These are phyloP conservation scores for Cherax quadricarinatus DNA, from an alignment of 1,140 invertebrate species.

Conservation along the genomic window DNA sequence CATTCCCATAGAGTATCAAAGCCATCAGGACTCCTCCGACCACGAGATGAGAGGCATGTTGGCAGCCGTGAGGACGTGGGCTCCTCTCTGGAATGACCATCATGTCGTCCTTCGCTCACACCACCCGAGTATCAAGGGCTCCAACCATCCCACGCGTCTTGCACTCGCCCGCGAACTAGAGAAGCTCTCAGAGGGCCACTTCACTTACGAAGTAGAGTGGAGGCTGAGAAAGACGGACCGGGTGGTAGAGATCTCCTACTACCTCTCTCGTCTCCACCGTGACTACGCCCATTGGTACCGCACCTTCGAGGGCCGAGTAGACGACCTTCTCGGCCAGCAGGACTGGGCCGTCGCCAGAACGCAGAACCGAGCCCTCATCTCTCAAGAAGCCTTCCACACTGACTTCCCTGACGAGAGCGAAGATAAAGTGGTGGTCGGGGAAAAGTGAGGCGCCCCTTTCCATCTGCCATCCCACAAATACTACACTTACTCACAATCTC, in stretches of 20 bases:
- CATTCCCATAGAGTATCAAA: constrained; percentile 67
- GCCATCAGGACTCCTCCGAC: constrained; percentile 60
- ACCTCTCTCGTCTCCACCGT: constrained; percentile 49
- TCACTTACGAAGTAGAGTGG: constrained; percentile 69
- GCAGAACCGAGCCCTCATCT: constrained; percentile 29
- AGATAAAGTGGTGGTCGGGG: neutral
- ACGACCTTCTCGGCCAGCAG: constrained; percentile 57
- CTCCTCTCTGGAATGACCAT: constrained; percentile 62
- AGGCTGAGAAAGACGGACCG: constrained; percentile 62
- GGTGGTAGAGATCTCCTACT: constrained; percentile 56
- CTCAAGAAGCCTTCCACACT: constrained; percentile 52
- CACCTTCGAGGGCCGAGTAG: constrained; percentile 63
- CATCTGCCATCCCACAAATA: neutral
- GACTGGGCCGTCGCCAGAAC: constrained; percentile 25
- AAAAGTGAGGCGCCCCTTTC: constrained; percentile 8
- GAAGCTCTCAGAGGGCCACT: constrained; percentile 40
- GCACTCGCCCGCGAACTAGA: constrained; percentile 60
- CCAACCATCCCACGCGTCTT: constrained; percentile 59
- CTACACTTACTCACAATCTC: neutral
- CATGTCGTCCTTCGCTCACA: constrained; percentile 64
- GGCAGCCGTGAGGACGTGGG: constrained; percentile 59
- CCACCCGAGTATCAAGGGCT: constrained; percentile 63
- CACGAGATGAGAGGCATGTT: constrained; percentile 62
- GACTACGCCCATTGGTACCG: constrained; percentile 72
- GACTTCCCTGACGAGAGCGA: constrained; percentile 24